Evolutionary conservation across 2,797 vertebrate genomes (phyloP).

Genomic region (Lepus townsendii): DNA sequence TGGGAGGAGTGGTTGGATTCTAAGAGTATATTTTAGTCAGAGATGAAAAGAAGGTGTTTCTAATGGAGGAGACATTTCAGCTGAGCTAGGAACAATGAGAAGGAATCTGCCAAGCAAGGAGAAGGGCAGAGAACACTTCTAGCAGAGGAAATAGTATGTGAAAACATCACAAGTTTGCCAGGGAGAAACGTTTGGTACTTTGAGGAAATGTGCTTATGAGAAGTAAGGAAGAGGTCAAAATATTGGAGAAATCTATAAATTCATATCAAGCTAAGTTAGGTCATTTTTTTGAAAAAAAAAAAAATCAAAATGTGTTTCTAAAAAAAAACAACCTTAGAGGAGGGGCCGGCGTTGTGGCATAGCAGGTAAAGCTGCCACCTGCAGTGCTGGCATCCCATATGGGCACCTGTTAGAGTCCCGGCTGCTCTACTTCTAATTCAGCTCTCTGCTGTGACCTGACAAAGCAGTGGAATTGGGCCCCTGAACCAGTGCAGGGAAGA

Average conservation of each 20-base stretch:
- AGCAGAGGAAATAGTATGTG: not conserved
- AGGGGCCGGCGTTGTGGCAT: no score
- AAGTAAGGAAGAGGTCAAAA: not conserved
- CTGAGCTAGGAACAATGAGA: not conserved
- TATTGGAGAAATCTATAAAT: not conserved
- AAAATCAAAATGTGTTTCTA: no score
- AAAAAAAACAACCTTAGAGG: no score
- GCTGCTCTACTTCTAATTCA: no score
- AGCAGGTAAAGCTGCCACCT: no score
- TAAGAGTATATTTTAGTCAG: not conserved
- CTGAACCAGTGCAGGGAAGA: no score
- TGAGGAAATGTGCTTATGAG: not conserved
- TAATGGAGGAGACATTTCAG: not conserved
- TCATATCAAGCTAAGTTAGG: not conserved
- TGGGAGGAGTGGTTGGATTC: not conserved
- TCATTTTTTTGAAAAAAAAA: not conserved
- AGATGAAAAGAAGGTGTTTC: not conserved
- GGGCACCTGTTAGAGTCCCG: no score
- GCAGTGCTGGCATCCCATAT: no score
- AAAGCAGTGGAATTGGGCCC: no score
- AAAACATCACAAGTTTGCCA: not conserved
- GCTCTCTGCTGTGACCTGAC: no score
- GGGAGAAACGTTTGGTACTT: not conserved
- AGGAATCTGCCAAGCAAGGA: not conserved
- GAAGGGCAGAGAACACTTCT: not conserved